phyloP scores from a whole-genome alignment of 1,140 invertebrate genomes.

The Batillaria attramentaria region DNA sequence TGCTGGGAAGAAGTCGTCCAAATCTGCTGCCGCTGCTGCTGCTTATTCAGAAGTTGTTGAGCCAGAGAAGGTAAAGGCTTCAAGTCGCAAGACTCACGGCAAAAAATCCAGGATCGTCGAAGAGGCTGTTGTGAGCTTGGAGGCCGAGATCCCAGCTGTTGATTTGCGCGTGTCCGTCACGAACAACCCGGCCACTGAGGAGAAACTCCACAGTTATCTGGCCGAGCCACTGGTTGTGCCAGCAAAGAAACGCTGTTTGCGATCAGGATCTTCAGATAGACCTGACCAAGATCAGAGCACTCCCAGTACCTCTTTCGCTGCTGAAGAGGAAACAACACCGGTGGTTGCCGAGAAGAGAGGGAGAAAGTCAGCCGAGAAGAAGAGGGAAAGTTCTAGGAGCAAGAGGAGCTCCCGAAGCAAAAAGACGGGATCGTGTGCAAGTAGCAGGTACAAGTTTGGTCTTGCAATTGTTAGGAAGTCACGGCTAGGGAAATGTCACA shows the following conservation, averaged over 20 bases:
- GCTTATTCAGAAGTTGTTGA: no score
- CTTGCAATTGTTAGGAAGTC: background rate
- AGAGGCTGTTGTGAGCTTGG: background rate
- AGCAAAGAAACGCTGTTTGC: conserved; percentile 1
- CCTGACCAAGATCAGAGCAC: conserved; percentile 2
- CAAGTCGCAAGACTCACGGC: no score
- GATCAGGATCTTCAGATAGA: background rate
- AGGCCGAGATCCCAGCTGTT: background rate
- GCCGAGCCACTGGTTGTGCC: conserved; percentile 4
- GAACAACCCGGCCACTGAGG: no score
- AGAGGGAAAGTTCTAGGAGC: conserved; percentile 27
- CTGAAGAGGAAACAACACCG: background rate
- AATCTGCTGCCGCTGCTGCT: no score
- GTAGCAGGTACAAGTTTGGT: conserved; percentile 74
- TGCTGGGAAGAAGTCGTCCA: no score
- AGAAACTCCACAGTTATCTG: no score
- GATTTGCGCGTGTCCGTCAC: background rate
- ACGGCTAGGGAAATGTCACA: background rate
- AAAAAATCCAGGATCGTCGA: no score
- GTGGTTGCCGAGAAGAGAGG: conserved; percentile 7
- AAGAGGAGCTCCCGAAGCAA: conserved; percentile 63
- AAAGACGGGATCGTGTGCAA: conserved; percentile 85
- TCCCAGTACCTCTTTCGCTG: conserved; percentile 23
- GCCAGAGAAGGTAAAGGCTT: no score
- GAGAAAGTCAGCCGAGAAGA: conserved; percentile 20